Conservation (phyloP, 2,113 vertebrate genomes). For the Dromas ardeola region DNA sequence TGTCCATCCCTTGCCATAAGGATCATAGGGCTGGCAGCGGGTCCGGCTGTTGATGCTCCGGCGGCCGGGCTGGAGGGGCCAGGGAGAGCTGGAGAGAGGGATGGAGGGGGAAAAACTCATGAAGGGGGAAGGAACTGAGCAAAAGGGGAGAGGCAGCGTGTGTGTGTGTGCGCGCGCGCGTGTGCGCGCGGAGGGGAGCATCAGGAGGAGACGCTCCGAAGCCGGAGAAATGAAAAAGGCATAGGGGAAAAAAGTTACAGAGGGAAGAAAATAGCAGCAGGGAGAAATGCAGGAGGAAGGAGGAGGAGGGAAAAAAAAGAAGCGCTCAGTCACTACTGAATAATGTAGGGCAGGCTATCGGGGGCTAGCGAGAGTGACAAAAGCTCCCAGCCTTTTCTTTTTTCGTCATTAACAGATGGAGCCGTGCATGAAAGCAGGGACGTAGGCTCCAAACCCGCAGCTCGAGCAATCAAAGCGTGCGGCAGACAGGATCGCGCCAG, state of each 20-base stretch:
- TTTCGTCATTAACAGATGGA: conserved; percentile 61
- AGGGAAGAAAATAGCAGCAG: neutral
- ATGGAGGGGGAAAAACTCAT: neutral
- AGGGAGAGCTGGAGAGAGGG: neutral
- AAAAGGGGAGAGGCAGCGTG: neutral
- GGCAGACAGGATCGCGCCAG: conserved; percentile 8
- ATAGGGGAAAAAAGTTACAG: neutral
- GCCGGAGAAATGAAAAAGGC: neutral
- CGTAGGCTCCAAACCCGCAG: conserved; percentile 44
- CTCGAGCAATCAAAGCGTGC: conserved; percentile 42
- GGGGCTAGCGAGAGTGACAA: conserved; percentile 10
- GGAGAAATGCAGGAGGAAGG: neutral
- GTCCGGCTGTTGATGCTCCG: fast-evolving
- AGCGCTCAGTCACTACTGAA: neutral
- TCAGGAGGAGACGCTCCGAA: fast-evolving
- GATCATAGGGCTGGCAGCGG: neutral
- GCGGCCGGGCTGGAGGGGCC: neutral
- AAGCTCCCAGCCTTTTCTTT: conserved; percentile 42
- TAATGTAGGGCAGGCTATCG: conserved; percentile 29
- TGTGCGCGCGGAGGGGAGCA: fast-evolving
- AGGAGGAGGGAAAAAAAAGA: neutral
- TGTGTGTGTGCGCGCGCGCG: fast-evolving
- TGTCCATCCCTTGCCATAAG: neutral
- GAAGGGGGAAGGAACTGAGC: neutral
- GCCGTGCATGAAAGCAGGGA: conserved; percentile 40